Evolutionary conservation across 2,888 invertebrate genomes (phyloP), one percentile per base, ranked within the genome.

Genomic region (Drosophila dives): DNA sequence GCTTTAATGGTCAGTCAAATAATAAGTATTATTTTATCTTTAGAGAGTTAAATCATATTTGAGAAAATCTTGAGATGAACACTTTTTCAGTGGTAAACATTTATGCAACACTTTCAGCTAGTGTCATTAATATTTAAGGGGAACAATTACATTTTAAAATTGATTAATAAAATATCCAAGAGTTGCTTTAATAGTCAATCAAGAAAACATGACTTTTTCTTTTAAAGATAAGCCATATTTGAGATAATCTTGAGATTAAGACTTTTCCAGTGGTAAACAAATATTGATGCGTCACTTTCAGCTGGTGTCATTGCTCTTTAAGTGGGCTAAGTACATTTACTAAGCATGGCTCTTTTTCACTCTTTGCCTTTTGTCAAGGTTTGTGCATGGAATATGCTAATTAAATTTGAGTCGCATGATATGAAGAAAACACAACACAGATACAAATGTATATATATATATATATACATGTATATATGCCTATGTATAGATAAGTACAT

Each of bases 361-460:
- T 53, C 54, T 45, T 49, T 26, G 32, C 49, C 64, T 70, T 60
- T 60, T 56, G 66, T 45, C 75, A 76, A 76, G 72, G 64, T 67
- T 53, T 76, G 55, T 75, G 64, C 75, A 71, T 50, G 61, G 63
- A 75, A 76, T 53, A 76, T 76, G 77, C 68, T 76, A 76, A 76
- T 76, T 76, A 62, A 68, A 77, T 62, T 77, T 68, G 61, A 62
- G 58, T 54, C 64, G 60, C 65, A 48, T 38, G 34, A 72, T 66
- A 51, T 42, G 42, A 61, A 34, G 34, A 49, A 56, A 38, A 34
- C 38, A 42, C 45, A 17, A n/a, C 40, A n/a, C 29, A 48, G 38
- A 11, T n/a, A 60, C 11, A 48, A 15, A 50, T 50, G 33, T 10
- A 55, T 29, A 38, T 10, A 55, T 29, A 33, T 36, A 54, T 10